These are phyloP conservation scores for Oligia latruncula DNA, from an alignment of 2,888 invertebrate species.

Conservation along the genomic window DNA sequence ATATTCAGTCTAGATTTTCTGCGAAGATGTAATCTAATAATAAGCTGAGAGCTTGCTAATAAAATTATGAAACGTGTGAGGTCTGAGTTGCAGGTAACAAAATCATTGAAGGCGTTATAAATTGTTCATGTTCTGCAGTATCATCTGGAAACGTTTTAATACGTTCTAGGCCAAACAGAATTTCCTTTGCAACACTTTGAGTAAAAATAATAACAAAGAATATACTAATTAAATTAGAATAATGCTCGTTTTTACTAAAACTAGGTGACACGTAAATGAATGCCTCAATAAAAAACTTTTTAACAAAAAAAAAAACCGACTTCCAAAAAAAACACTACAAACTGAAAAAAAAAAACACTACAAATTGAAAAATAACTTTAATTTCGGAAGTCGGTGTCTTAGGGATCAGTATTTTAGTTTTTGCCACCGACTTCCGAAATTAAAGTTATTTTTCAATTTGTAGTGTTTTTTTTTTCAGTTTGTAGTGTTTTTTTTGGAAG, in stretches of 20 bases:
- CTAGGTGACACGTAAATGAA: background rate
- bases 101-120: conserved; percentile 8
- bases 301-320: no score
- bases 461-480: no score
- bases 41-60: background rate
- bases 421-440: no score
- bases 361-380: no score
- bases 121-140: background rate
- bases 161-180: background rate
- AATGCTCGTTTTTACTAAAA: background rate
- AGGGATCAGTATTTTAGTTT: no score
- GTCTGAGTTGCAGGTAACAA: conserved; percentile 9
- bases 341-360: no score
- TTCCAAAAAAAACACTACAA: no score
- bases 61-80: conserved; percentile 1
- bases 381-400: no score
- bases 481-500: no score
- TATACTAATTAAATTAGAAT: background rate
- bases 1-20: conserved; percentile 9
- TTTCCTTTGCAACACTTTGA: background rate
- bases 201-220: background rate
- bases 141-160: background rate
- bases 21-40: conserved; percentile 18
- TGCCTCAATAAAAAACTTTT: no score
- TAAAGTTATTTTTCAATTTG: no score